These are phyloP conservation scores for Atrichornis clamosus DNA, from an alignment of 2,113 vertebrate species.

Conservation along the genomic window DNA sequence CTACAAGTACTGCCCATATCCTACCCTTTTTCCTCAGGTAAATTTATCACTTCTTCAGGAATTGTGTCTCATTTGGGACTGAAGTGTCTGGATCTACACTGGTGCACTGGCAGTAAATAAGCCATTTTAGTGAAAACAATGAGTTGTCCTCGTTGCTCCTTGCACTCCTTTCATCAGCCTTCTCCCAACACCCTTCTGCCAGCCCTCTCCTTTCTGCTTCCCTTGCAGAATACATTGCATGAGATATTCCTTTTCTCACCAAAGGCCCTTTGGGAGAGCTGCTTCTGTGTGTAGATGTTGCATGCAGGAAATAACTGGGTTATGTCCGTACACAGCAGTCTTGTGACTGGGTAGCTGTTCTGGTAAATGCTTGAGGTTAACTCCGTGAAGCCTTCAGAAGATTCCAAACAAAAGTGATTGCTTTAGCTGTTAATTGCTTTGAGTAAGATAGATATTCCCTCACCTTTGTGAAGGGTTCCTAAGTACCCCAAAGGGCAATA, in stretches of 20 bases:
- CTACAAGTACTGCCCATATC: not conserved
- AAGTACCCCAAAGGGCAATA: not conserved
- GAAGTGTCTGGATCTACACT: not conserved
- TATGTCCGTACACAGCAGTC: not conserved
- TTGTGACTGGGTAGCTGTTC: not conserved
- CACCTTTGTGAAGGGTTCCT: not conserved
- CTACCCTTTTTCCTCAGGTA: not conserved
- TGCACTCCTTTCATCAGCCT: not conserved
- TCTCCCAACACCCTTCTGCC: not conserved
- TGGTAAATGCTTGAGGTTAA: not conserved
- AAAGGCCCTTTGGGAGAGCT: not conserved
- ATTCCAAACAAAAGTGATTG: not conserved
- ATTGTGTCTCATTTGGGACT: not conserved
- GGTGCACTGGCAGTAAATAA: not conserved
- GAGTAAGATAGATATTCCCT: not conserved
- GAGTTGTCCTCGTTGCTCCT: not conserved
- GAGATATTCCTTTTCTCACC: not conserved
- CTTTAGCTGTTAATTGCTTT: not conserved
- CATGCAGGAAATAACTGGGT: not conserved
- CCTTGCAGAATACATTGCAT: not conserved
- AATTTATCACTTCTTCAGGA: not conserved
- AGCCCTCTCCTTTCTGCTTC: not conserved
- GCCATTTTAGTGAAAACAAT: no score
- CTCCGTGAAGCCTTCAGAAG: not conserved
- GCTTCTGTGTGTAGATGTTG: not conserved